Evolutionary conservation across 2,797 vertebrate genomes (phyloP).

Genomic region (Danio albolineatus): DNA sequence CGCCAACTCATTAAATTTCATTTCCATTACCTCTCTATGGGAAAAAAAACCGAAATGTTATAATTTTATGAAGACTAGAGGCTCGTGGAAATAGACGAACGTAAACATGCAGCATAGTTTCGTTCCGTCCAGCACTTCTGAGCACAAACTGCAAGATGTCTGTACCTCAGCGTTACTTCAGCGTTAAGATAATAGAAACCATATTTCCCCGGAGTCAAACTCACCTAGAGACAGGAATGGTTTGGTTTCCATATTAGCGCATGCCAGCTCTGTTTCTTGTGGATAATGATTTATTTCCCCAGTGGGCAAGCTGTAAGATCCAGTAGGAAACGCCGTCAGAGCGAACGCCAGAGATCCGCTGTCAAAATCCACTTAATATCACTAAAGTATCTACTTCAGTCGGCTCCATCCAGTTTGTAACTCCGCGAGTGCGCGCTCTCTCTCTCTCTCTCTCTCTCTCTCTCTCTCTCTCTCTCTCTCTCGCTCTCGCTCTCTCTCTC

Average conservation of each 20-base stretch:
- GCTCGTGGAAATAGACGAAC: neutral
- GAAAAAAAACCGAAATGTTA: neutral
- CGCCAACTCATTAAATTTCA: neutral
- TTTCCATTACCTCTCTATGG: neutral
- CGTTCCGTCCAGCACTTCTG: neutral
- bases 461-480: no score
- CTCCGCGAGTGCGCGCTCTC: constrained; percentile 50
- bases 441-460: constrained; percentile 37
- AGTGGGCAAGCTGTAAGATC: constrained; percentile 47
- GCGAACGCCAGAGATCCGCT: constrained; percentile 41
- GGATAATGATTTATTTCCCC: constrained; percentile 42
- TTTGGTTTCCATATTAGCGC: constrained; percentile 87
- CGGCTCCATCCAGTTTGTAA: constrained; percentile 49
- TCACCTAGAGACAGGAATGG: constrained; percentile 86
- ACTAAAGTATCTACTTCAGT: constrained; percentile 53
- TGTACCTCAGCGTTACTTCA: constrained; percentile 1
- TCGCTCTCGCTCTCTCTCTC: no score
- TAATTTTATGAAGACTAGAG: neutral
- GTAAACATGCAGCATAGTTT: neutral
- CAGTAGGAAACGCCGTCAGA: constrained; percentile 33
- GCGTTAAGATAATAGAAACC: constrained; percentile 41
- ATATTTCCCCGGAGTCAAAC: constrained; percentile 63
- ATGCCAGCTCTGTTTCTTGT: constrained; percentile 69
- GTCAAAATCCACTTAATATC: constrained; percentile 54
- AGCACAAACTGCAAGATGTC: constrained; percentile 1